These are phyloP conservation scores for Achatina immaculata DNA, from an alignment of 1,140 invertebrate species.

Conservation along the genomic window DNA sequence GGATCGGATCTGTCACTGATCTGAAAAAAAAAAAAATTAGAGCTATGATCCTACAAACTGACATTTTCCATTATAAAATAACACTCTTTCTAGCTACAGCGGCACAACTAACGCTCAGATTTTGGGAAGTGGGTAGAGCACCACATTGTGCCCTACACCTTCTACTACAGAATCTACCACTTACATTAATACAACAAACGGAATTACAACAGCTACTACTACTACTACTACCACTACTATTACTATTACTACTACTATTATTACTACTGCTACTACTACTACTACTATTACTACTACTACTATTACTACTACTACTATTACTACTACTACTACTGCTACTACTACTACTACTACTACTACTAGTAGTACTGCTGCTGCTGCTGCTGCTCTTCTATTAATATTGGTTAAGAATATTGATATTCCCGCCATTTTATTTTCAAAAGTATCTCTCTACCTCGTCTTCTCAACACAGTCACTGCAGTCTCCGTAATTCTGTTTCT, in stretches of 20 bases:
- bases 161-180: not conserved
- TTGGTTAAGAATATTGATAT: not conserved
- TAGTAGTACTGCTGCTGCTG: conserved; percentile 20
- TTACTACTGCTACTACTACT: conserved; percentile 23
- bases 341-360: conserved; percentile 34
- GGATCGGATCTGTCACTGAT: no score
- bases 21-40: no score
- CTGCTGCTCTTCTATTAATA: conserved; percentile 1
- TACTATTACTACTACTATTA: conserved; percentile 28
- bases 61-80: no score
- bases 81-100: no score
- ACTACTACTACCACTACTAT: conserved; percentile 30
- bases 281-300: conserved; percentile 25
- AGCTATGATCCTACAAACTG: no score
- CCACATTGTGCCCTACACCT: no score
- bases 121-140: no score
- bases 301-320: conserved; percentile 26
- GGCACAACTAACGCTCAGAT: no score
- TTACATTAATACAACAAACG: not conserved
- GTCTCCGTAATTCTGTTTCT: not conserved
- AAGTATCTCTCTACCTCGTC: not conserved
- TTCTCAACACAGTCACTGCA: not conserved
- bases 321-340: conserved; percentile 33
- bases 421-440: not conserved
- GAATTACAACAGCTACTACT: conserved; percentile 17